Evolutionary conservation across 2,113 vertebrate species (phyloP).

Genomic region (Cottus gobio): DNA sequence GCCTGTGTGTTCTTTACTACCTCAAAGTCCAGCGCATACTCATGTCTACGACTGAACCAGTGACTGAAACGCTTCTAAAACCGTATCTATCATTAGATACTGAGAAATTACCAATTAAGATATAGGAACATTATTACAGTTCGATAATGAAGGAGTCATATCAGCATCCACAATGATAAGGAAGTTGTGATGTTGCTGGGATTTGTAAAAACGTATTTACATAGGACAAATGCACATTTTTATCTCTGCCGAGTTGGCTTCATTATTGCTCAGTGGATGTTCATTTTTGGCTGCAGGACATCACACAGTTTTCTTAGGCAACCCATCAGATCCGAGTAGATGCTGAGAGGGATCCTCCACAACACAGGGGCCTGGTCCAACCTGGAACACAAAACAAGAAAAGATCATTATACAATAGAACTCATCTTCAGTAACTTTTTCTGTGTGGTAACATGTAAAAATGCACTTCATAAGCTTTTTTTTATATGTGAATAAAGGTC

Average conservation of each 20-base stretch:
- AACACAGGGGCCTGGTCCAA: constrained; percentile 75
- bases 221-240: neutral
- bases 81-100: neutral
- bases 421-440: neutral
- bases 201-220: constrained; percentile 5
- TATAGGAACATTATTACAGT: neutral
- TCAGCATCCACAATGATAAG: neutral
- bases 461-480: neutral
- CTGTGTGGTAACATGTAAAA: neutral
- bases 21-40: neutral
- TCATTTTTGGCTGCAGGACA: neutral
- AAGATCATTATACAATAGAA: neutral
- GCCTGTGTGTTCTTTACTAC: no score
- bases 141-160: neutral
- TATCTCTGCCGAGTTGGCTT: neutral
- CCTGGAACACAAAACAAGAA: constrained; percentile 50
- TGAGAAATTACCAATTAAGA: neutral
- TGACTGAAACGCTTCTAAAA: neutral
- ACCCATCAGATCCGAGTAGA: constrained; percentile 71
- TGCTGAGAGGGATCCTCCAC: constrained; percentile 67
- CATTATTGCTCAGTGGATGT: constrained; percentile 10
- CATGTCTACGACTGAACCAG: neutral
- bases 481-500: neutral
- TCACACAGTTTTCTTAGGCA: constrained; percentile 63
- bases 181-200: neutral